phyloP scores from a whole-genome alignment of 2,888 invertebrate genomes.

The Apotomis betuletana region DNA sequence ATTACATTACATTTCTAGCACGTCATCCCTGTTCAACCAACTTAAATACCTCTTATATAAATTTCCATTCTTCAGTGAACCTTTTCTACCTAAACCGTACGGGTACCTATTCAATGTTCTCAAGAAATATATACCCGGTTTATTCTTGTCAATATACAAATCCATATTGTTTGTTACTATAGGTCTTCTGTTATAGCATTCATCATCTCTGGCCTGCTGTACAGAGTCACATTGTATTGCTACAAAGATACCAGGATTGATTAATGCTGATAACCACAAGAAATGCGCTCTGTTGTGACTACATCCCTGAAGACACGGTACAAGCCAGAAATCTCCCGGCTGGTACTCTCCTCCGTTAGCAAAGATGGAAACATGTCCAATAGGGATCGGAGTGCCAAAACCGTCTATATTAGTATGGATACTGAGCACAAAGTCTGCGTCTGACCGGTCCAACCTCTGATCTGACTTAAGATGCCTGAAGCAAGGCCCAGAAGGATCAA shows the following conservation, averaged over 20 bases:
- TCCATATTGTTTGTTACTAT: slow-evolving; percentile 57
- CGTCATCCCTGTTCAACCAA: slow-evolving; percentile 25
- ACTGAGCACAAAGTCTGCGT: slow-evolving; percentile 49
- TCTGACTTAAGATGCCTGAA: slow-evolving; percentile 46
- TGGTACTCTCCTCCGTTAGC: slow-evolving; percentile 60
- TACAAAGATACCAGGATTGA: slow-evolving; percentile 57
- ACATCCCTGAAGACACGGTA: slow-evolving; percentile 57
- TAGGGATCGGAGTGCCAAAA: slow-evolving; percentile 46
- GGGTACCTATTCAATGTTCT: slow-evolving; percentile 52
- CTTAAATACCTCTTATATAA: neutral
- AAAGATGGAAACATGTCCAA: slow-evolving; percentile 52
- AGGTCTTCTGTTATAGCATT: slow-evolving; percentile 58
- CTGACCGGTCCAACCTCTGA: slow-evolving; percentile 46
- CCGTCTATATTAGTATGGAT: slow-evolving; percentile 49
- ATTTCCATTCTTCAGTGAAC: slow-evolving; percentile 61
- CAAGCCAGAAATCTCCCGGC: slow-evolving; percentile 54
- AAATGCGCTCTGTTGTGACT: slow-evolving; percentile 57
- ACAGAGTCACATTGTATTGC: slow-evolving; percentile 60
- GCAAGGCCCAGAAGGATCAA: slow-evolving; percentile 52
- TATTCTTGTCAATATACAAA: slow-evolving; percentile 50
- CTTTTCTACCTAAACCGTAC: slow-evolving; percentile 61
- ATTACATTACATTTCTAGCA: neutral
- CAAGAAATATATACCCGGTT: slow-evolving; percentile 58
- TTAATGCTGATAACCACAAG: slow-evolving; percentile 57
- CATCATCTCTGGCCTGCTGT: slow-evolving; percentile 58